phyloP scores from a whole-genome alignment of 2,888 invertebrate species.

The Sphinx pinastri region DNA sequence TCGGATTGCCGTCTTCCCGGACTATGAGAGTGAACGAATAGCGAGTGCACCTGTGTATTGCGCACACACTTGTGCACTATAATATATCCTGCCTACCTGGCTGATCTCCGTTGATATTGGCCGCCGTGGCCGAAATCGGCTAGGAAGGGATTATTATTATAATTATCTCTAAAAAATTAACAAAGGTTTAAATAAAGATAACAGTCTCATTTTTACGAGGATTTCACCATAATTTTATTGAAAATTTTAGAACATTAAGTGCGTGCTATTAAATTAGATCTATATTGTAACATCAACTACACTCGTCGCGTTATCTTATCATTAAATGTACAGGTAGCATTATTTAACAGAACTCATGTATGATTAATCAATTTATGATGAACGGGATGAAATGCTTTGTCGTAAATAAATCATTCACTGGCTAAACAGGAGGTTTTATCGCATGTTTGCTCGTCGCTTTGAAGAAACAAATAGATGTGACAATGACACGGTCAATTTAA shows the following conservation, averaged over 20 bases:
- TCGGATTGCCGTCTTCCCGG: no score
- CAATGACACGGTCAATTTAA: constrained; percentile 63
- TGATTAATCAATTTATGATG: constrained; percentile 70
- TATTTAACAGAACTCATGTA: constrained; percentile 54
- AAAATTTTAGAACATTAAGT: constrained; percentile 5
- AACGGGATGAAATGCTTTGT: constrained; percentile 60
- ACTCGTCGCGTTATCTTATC: constrained; percentile 64
- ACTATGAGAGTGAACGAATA: no score
- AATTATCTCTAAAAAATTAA: background rate
- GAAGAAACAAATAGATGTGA: constrained; percentile 56
- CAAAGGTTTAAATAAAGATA: background rate
- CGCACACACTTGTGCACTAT: no score
- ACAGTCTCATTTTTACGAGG: background rate
- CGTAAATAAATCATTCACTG: constrained; percentile 61
- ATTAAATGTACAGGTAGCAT: constrained; percentile 61
- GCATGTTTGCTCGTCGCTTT: constrained; percentile 48
- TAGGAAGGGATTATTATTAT: no score
- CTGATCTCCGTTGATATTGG: no score
- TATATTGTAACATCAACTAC: constrained; percentile 40
- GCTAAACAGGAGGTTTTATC: constrained; percentile 59
- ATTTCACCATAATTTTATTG: background rate
- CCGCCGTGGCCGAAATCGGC: no score
- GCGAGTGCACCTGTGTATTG: no score
- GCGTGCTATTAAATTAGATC: constrained; percentile 15
- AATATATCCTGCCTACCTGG: no score